Evolutionary conservation across 2,888 invertebrate genomes (phyloP).

Genomic region (Cloeon dipterum): DNA sequence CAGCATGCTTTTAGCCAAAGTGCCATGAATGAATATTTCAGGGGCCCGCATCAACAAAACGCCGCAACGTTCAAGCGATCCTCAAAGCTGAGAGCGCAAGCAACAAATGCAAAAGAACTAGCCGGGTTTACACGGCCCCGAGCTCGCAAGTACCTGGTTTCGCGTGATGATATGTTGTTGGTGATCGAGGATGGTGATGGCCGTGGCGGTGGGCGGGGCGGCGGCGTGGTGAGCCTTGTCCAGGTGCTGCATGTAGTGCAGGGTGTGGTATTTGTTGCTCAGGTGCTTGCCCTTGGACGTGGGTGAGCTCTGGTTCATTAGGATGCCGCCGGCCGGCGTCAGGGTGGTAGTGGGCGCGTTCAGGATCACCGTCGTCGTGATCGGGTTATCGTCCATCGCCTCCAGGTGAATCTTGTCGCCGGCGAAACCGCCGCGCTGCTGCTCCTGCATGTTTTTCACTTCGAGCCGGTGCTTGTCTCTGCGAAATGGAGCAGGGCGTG

Average conservation of each 20-base stretch:
- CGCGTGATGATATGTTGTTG: constrained; percentile 1
- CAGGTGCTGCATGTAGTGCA: neutral
- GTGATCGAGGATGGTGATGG: neutral
- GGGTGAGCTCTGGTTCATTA: neutral
- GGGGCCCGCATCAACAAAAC: too few relatives aligned
- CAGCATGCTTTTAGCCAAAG: too few relatives aligned
- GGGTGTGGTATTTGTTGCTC: neutral
- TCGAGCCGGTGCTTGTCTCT: constrained; percentile 52
- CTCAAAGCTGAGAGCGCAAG: too few relatives aligned
- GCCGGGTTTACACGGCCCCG: too few relatives aligned
- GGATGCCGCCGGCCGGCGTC: neutral
- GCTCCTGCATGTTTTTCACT: constrained; percentile 53
- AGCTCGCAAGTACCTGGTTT: too few relatives aligned
- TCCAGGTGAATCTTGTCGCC: constrained; percentile 1
- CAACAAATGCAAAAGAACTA: too few relatives aligned
- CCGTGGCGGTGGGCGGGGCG: neutral
- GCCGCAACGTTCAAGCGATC: too few relatives aligned
- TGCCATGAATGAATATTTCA: too few relatives aligned
- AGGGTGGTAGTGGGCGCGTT: constrained; percentile 1
- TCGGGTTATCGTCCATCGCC: neutral
- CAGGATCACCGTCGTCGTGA: constrained; percentile 1
- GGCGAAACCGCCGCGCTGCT: constrained; percentile 25
- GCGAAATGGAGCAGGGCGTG: too few relatives aligned
- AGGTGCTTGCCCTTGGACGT: neutral
- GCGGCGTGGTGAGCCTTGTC: neutral